Evolutionary conservation across 2,888 invertebrate genomes (phyloP), one percentile per base, ranked within the genome.

Genomic region (Drosophila nigricruria): DNA sequence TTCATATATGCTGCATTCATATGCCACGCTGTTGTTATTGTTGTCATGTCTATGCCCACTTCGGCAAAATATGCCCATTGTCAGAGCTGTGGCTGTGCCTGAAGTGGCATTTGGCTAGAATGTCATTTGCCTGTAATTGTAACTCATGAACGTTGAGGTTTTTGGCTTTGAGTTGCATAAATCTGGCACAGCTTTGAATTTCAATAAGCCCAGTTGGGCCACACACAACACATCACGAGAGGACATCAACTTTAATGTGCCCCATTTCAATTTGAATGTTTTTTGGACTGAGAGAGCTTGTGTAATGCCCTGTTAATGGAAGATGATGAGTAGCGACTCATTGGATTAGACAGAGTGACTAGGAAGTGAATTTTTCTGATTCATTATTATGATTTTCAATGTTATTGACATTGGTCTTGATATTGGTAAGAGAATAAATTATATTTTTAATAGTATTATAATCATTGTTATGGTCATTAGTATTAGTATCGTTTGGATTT

Each of bases 1-100:
- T 70, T 70, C 65, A 77, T 70, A 71, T 65, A 70, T 71, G 71
- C 65, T 74, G 74, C 70, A 76, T 69, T 63, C 60, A 42, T 61
- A 30, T 50, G 32, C 32, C n/a, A 6, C 49, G 66, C 9, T 70
- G 73, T 75, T 76, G 72, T 69, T 81, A 69, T 80, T 84, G 82
- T 82, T 87, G 82, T 82, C 84, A 87, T 87, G 84, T 85, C 87
- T 85, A 67, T 82, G 87, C 87, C 87, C 84, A 84, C 84, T 87
- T 85, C 60, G 71, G 73, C 61, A 81, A 74, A 88, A 88, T 82
- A 81, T 81, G 83, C 73, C 81, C 73, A 71, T 71, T 86, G 85
- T 81, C 82, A 81, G 72, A 56, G 66, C 34, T 38, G 25, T 54
- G 69, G 23, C 32, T 38, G 32, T 49, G 68, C 34, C 66, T 45